A percentile compares a stretch with the other conserved stretches of the same genome.
These are phyloP conservation scores for Meteorus cinctellus DNA, from an alignment of 2,888 invertebrate genomes.

Conservation along the genomic window DNA sequence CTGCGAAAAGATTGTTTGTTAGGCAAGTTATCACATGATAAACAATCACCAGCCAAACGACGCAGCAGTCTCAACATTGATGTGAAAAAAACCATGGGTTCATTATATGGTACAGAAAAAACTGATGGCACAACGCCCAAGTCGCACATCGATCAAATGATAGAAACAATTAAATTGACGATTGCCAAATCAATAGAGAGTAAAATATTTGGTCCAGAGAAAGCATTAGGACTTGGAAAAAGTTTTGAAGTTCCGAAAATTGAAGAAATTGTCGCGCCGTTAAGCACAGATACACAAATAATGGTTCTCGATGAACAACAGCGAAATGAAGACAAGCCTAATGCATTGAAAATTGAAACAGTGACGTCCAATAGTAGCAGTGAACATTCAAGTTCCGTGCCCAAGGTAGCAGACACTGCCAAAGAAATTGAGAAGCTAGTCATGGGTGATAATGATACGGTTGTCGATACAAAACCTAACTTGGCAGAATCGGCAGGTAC, in stretches of 20 bases:
- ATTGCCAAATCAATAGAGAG: conserved; percentile 70
- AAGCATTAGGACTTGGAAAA: conserved; percentile 61
- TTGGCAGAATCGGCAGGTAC: conserved; percentile 49
- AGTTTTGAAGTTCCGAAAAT: conserved; percentile 68
- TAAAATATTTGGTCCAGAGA: conserved; percentile 66
- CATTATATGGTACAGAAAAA: conserved; percentile 62
- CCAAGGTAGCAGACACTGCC: conserved; percentile 72
- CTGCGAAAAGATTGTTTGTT: conserved; percentile 61
- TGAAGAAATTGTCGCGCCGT: conserved; percentile 67
- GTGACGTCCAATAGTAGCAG: conserved; percentile 44
- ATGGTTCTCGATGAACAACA: conserved; percentile 57
- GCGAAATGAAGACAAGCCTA: conserved; percentile 58
- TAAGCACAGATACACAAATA: conserved; percentile 67
- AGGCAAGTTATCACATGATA: conserved; percentile 60
- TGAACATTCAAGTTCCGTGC: conserved; percentile 62
- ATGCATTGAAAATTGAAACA: conserved; percentile 50
- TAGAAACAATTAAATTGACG: conserved; percentile 68
- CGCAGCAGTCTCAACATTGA: conserved; percentile 68
- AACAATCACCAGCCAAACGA: conserved; percentile 59
- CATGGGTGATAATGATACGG: conserved; percentile 68
- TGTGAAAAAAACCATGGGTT: conserved; percentile 65
- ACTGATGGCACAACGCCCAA: conserved; percentile 59
- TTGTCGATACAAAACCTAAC: conserved; percentile 61
- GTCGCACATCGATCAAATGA: conserved; percentile 70
- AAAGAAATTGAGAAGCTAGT: conserved; percentile 73